Base-by-base conservation (phyloP, 2,888 invertebrate species). In the Chloroclysta siterata region DNA sequence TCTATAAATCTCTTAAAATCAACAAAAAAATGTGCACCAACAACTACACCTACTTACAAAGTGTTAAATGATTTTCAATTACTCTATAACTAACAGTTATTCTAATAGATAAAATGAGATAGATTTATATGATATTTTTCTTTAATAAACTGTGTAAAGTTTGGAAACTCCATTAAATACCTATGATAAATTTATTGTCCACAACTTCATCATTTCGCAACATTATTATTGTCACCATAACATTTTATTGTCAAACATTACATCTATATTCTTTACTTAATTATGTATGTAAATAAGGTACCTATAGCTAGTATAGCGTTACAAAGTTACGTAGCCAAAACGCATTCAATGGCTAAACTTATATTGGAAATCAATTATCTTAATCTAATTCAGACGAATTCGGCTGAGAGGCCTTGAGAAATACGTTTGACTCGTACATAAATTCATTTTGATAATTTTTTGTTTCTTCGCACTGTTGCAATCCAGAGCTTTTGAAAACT, bases 21-120 rank as follows among this genome's bases (percentile, higher is more conserved):
- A 88, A 89, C 86, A 83, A 65, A 88, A 22, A 86, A 78, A 82
- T 86, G 91, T 90, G 91, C 90, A 86, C 80, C 81, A 90, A 91
- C 90, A 83, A 79, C 91, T 92, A 90, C 86, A 60, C 63, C 89
- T 91, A 46, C 46, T 17, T 46, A 90, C 87, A 68, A 74, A 86
- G 89, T 90, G 90, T 83, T 59, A 73, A 70, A 70, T 70, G 41
- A 56, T 71, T 69, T 71, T 65, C 29, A 64, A 69, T 73, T 66
- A 70, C 48, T 65, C 62, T 71, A 71, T 68, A 66, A 63, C 64
- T 58, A 62, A 66, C 66, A 53, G 36, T 56, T 46, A 44, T 55
- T 63, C 59, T 67, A 67, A 53, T 64, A 60, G n/a, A 64, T 48
- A 57, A 8, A 56, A 57, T 47, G 44, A 41, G 22, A 55, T 60